Evolutionary conservation across 2,797 vertebrate species (phyloP).

Genomic region (Pitangus sulphuratus): DNA sequence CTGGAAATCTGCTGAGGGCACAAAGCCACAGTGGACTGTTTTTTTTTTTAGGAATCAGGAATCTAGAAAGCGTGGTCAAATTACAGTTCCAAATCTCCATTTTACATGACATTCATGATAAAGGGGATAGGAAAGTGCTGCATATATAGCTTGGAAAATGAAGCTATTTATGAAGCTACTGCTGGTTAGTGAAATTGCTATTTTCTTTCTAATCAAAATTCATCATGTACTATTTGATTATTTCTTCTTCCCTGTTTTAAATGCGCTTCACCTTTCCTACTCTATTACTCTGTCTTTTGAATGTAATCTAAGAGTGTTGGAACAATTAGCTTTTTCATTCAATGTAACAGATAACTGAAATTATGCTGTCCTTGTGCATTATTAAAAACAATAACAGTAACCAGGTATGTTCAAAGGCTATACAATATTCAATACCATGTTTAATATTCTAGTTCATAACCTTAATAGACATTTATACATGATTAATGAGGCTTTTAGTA

Average conservation of each 20-base stretch:
- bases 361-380: not conserved
- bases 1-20: not conserved
- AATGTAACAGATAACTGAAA: conserved; percentile 19
- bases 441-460: conserved; percentile 30
- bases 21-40: not conserved
- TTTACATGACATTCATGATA: not conserved
- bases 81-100: not conserved
- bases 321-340: conserved; percentile 34
- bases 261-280: not conserved
- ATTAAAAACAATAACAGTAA: conserved; percentile 42
- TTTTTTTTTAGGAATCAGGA: not conserved
- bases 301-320: not conserved
- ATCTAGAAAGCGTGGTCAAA: not conserved
- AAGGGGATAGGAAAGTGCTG: not conserved
- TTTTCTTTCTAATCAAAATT: conserved; percentile 21
- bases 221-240: not conserved
- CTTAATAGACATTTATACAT: conserved; percentile 7
- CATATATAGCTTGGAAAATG: not conserved
- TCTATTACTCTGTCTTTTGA: not conserved
- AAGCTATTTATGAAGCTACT: not conserved
- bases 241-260: conserved; percentile 12
- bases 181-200: not conserved
- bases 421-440: not conserved
- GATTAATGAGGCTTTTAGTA: conserved; percentile 40
- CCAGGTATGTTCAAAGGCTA: not conserved